Conservation (phyloP, 1,140 invertebrate species). For the Anastrepha ludens region DNA sequence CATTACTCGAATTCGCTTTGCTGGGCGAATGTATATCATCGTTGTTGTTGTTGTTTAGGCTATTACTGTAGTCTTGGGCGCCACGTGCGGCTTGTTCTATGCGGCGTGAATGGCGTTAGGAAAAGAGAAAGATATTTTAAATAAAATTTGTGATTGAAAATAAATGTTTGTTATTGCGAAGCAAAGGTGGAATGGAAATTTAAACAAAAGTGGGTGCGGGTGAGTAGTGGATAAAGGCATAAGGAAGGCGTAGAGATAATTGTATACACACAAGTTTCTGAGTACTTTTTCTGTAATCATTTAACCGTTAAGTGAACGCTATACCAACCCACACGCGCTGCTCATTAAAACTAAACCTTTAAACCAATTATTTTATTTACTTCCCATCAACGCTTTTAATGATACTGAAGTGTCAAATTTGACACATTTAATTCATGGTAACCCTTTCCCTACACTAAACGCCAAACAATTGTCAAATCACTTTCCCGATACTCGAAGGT, state of each 20-base stretch:
- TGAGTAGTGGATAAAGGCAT: too few relatives aligned
- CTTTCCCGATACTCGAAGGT: background rate
- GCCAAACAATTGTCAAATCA: slow-evolving; percentile 29
- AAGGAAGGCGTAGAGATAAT: too few relatives aligned
- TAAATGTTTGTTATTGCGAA: slow-evolving; percentile 8
- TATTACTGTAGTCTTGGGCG: slow-evolving; percentile 66
- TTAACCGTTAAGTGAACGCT: too few relatives aligned
- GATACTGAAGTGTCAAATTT: background rate
- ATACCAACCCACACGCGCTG: background rate
- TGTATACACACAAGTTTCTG: too few relatives aligned
- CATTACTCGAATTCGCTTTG: slow-evolving; percentile 59
- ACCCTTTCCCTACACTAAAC: slow-evolving; percentile 16
- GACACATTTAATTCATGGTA: background rate
- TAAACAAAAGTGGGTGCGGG: background rate
- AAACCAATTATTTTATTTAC: slow-evolving; percentile 18
- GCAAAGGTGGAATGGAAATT: background rate
- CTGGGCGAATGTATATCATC: slow-evolving; percentile 69
- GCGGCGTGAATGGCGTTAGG: slow-evolving; percentile 42
- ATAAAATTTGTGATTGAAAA: slow-evolving; percentile 39
- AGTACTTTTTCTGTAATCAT: too few relatives aligned
- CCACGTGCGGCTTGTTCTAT: slow-evolving; percentile 70
- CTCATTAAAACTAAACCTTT: background rate
- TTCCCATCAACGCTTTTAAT: background rate
- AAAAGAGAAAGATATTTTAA: background rate
- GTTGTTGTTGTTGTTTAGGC: slow-evolving; percentile 53